Conservation (phyloP, 2,797 vertebrate species). For the Ibycter americanus region DNA sequence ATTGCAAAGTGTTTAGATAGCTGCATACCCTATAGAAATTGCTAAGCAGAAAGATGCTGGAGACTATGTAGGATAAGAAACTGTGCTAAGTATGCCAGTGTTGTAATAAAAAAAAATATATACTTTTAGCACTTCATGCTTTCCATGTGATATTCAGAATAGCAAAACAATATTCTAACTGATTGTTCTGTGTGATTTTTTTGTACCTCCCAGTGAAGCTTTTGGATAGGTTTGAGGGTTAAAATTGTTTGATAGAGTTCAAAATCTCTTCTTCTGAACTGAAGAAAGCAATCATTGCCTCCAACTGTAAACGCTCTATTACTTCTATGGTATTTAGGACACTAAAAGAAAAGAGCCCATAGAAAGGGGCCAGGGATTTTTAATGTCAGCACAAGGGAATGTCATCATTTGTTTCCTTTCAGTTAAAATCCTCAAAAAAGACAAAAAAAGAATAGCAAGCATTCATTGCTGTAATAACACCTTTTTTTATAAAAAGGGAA, state of each 20-base stretch:
- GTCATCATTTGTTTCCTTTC: slow-evolving; percentile 5
- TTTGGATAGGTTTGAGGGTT: neutral
- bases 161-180: neutral
- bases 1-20: neutral
- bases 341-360: slow-evolving; percentile 33
- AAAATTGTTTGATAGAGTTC: neutral
- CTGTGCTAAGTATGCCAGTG: neutral
- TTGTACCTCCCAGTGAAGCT: neutral
- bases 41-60: neutral
- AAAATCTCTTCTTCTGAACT: slow-evolving; percentile 5
- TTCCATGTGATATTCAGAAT: neutral
- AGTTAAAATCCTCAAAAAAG: neutral
- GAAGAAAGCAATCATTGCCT: slow-evolving; percentile 14
- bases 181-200: neutral
- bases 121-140: neutral
- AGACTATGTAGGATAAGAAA: neutral
- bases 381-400: slow-evolving; percentile 33
- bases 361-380: slow-evolving; percentile 24
- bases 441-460: neutral
- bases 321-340: slow-evolving; percentile 46
- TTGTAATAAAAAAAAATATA: neutral
- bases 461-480: neutral
- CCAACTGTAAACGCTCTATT: slow-evolving; percentile 51
- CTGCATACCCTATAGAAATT: neutral
- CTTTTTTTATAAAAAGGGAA: neutral